phyloP scores from a whole-genome alignment of 1,140 invertebrate species.

The Drosophila arizonae region DNA sequence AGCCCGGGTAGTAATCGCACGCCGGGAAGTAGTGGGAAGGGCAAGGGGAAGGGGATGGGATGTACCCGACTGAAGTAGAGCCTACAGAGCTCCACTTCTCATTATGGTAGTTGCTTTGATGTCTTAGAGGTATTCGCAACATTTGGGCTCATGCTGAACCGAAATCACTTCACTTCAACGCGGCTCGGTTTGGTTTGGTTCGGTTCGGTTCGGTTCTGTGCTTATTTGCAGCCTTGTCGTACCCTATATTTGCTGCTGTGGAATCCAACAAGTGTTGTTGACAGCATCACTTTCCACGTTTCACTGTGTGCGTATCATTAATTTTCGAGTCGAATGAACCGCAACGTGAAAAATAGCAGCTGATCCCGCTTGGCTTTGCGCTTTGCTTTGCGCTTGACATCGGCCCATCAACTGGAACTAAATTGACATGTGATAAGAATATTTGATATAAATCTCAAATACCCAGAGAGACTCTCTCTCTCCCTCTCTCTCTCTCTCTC shows the following conservation, averaged over 20 bases:
- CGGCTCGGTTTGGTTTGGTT: no score
- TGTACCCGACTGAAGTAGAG: no score
- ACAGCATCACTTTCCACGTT: constrained; percentile 77
- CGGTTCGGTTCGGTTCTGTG: no score
- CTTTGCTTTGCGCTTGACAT: constrained; percentile 40
- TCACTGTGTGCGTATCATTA: constrained; percentile 71
- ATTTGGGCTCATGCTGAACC: no score
- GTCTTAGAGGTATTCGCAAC: no score
- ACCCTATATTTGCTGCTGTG: constrained; percentile 6
- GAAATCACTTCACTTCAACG: no score
- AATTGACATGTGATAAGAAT: constrained; percentile 74
- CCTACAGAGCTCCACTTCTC: no score
- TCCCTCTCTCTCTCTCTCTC: no score
- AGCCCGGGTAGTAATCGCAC: no score
- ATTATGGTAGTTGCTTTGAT: no score
- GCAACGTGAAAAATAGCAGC: constrained; percentile 77
- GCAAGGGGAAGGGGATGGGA: no score
- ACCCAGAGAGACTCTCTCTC: not conserved
- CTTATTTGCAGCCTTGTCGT: not conserved
- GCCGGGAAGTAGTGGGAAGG: no score
- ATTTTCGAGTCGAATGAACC: constrained; percentile 70
- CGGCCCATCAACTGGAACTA: constrained; percentile 67
- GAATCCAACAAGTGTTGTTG: constrained; percentile 78
- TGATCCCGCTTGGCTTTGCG: constrained; percentile 59
- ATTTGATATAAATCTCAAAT: constrained; percentile 61